Evolutionary conservation across 2,113 vertebrate genomes (phyloP).

Genomic region (Speoplatyrhinus poulsoni): DNA sequence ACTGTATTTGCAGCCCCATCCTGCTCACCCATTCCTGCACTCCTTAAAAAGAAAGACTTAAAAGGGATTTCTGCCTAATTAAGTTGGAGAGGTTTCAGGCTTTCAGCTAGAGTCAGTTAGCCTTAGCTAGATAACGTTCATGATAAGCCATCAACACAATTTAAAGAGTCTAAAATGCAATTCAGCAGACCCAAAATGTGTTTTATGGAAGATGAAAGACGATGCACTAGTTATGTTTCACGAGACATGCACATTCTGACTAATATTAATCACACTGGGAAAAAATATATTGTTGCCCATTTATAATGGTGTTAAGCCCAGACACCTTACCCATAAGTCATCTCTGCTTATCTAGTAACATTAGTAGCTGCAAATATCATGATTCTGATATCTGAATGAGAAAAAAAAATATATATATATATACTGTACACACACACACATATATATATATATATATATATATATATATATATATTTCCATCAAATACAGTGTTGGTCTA

Average conservation of each 20-base stretch:
- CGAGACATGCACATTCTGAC: too few species aligned
- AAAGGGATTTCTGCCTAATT: background rate
- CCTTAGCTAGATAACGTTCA: background rate
- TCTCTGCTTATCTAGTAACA: background rate
- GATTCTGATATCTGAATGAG: slow-evolving; percentile 22
- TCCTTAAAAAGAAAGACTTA: background rate
- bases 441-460: background rate
- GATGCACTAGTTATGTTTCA: too few species aligned
- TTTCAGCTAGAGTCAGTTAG: background rate
- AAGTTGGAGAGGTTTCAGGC: background rate
- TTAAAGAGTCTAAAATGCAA: background rate
- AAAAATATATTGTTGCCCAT: background rate
- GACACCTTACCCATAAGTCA: background rate
- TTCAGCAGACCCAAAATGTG: too few species aligned
- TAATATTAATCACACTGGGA: too few species aligned
- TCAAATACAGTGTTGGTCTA: background rate
- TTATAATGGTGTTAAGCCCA: slow-evolving; percentile 9
- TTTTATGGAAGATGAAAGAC: too few species aligned
- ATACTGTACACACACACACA: too few species aligned
- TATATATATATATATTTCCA: too few species aligned
- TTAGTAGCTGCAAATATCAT: background rate
- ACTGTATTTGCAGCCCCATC: background rate
- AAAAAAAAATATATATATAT: background rate
- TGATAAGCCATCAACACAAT: background rate
- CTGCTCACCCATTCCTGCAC: background rate